Evolutionary conservation across 2,797 vertebrate species (phyloP).

Genomic region (Pseudochirops cupreus): DNA sequence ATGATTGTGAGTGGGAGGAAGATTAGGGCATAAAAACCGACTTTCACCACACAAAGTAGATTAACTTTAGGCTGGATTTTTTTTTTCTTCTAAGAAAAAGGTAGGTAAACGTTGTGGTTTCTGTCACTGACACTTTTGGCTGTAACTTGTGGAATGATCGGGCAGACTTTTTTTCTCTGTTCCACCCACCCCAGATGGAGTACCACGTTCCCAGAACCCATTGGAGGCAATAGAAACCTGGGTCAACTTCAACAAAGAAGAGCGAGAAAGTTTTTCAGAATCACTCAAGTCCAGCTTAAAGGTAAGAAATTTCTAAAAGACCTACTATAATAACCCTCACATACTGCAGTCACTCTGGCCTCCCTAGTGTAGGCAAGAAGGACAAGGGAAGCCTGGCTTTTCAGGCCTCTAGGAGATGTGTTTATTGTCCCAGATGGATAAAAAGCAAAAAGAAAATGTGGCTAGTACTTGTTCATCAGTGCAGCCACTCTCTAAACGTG

Average conservation of each 20-base stretch:
- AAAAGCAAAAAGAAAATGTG: neutral
- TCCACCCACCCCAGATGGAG: slow-evolving; percentile 92
- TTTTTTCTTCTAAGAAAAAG: neutral
- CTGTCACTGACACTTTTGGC: neutral
- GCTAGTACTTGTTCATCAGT: neutral
- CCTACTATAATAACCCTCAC: neutral
- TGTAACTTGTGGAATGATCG: neutral
- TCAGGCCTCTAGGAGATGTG: neutral
- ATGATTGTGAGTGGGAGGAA: neutral
- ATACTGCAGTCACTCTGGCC: neutral
- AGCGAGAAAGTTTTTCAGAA: slow-evolving; percentile 93
- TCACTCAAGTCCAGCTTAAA: slow-evolving; percentile 94
- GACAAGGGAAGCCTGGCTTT: slow-evolving; percentile 11
- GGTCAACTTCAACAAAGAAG: slow-evolving; percentile 98
- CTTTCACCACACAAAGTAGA: neutral
- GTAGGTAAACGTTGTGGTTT: slow-evolving; percentile 25
- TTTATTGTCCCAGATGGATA: neutral
- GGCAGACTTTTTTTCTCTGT: slow-evolving; percentile 69
- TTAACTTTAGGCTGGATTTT: neutral
- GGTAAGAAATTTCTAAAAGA: slow-evolving; percentile 84
- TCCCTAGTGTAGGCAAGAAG: neutral
- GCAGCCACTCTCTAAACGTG: neutral
- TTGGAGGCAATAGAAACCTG: slow-evolving; percentile 94
- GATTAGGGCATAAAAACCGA: neutral
- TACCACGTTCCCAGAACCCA: slow-evolving; percentile 97